Percentiles rank a stretch among this genome's conserved stretches.
Evolutionary conservation across 2,888 invertebrate genomes (phyloP).

Genomic region (Tortricodes alternella): DNA sequence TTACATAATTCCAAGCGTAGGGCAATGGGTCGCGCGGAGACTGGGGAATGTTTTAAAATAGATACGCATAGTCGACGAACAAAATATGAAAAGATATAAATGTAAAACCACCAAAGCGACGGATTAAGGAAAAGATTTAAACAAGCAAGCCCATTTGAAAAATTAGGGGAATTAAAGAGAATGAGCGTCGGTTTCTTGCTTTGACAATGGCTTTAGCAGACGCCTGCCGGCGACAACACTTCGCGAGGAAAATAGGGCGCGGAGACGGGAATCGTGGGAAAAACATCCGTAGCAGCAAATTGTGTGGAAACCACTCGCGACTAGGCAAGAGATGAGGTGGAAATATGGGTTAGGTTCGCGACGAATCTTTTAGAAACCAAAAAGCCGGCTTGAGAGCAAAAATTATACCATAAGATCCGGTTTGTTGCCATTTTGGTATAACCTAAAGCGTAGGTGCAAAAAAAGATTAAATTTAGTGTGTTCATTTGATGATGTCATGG

Average conservation of each 20-base stretch:
- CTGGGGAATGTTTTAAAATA: slow-evolving; percentile 22
- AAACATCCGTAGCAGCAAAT: slow-evolving; percentile 58
- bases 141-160: slow-evolving; percentile 1
- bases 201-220: slow-evolving; percentile 41
- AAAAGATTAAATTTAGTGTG: slow-evolving; percentile 32
- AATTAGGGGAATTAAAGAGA: slow-evolving; percentile 9
- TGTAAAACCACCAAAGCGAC: not conserved
- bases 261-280: slow-evolving; percentile 43
- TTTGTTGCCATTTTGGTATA: slow-evolving; percentile 18
- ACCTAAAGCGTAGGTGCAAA: slow-evolving; percentile 19
- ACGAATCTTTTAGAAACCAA: slow-evolving; percentile 4
- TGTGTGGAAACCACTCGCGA: slow-evolving; percentile 45
- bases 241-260: slow-evolving; percentile 68
- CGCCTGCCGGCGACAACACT: slow-evolving; percentile 48
- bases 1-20: slow-evolving; percentile 39
- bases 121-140: not conserved
- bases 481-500: slow-evolving; percentile 47
- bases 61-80: not conserved
- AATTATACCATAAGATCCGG: slow-evolving; percentile 23
- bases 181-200: slow-evolving; percentile 34
- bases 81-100: not conserved
- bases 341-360: slow-evolving; percentile 14
- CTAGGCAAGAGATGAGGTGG: slow-evolving; percentile 8
- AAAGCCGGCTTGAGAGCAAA: not conserved
- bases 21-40: slow-evolving; percentile 45